Percentiles rank a stretch among this genome's conserved stretches.
phyloP scores from a whole-genome alignment of 2,113 vertebrate species.

The Diadophis punctatus region DNA sequence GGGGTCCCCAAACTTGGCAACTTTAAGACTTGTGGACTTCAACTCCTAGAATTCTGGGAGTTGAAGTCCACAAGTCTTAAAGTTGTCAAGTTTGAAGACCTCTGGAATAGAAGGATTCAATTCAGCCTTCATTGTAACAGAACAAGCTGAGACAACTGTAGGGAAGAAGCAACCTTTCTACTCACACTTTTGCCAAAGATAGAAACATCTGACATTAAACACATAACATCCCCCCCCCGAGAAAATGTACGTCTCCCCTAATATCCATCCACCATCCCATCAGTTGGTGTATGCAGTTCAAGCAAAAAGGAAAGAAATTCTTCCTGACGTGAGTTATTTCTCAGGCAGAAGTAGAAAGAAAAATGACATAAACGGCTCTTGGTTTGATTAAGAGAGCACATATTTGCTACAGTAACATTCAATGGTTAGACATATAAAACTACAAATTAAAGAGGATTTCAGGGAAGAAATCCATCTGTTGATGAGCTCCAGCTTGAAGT shows the following conservation, averaged over 20 bases:
- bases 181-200: not conserved
- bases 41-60: too few species aligned
- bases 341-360: not conserved
- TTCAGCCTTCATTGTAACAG: not conserved
- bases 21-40: too few species aligned
- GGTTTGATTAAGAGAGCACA: not conserved
- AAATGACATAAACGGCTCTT: not conserved
- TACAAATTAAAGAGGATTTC: not conserved
- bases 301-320: not conserved
- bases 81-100: too few species aligned
- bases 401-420: not conserved
- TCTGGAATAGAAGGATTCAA: not conserved
- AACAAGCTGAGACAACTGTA: not conserved
- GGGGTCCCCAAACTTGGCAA: too few species aligned
- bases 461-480: not conserved
- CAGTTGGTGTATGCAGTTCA: not conserved
- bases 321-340: not conserved
- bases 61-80: too few species aligned
- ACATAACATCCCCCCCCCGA: not conserved
- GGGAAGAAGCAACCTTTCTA: not conserved
- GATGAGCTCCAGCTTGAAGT: not conserved
- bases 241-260: not conserved
- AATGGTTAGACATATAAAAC: not conserved
- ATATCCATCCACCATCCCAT: not conserved
- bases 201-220: not conserved